These are phyloP conservation scores for Callipepla squamata DNA, from an alignment of 2,113 vertebrate species.

Conservation along the genomic window DNA sequence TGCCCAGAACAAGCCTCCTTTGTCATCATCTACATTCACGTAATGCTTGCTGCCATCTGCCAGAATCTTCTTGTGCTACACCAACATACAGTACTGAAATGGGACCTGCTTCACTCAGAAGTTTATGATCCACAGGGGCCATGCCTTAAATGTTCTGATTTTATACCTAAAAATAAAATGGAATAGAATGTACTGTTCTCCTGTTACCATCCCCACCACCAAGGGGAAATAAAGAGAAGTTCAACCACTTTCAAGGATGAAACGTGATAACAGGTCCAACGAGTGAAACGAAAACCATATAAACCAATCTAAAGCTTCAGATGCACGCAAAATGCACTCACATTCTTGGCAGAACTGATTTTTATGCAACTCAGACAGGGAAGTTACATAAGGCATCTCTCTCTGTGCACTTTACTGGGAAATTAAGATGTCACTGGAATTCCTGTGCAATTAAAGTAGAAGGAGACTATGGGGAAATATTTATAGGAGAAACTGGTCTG, in stretches of 20 bases:
- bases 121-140: slow-evolving; percentile 1
- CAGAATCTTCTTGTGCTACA: not conserved
- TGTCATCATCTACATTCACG: not conserved
- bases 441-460: not conserved
- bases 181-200: slow-evolving; percentile 57
- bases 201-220: not conserved
- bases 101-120: not conserved
- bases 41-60: not conserved
- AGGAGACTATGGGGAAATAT: not conserved
- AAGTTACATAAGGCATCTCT: slow-evolving; percentile 3
- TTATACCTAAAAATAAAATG: slow-evolving; percentile 67
- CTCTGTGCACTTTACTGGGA: not conserved
- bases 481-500: not conserved
- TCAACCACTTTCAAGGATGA: not conserved
- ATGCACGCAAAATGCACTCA: not conserved
- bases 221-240: slow-evolving; percentile 21
- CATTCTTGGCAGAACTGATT: not conserved
- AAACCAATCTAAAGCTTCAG: not conserved
- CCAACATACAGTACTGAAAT: not conserved
- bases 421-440: slow-evolving; percentile 25
- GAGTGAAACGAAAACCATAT: not conserved
- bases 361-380: slow-evolving; percentile 1
- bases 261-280: not conserved
- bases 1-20: not conserved
- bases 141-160: slow-evolving; percentile 5